Conservation (phyloP, 1,140 invertebrate species). For the Dufourea novaeangliae region DNA sequence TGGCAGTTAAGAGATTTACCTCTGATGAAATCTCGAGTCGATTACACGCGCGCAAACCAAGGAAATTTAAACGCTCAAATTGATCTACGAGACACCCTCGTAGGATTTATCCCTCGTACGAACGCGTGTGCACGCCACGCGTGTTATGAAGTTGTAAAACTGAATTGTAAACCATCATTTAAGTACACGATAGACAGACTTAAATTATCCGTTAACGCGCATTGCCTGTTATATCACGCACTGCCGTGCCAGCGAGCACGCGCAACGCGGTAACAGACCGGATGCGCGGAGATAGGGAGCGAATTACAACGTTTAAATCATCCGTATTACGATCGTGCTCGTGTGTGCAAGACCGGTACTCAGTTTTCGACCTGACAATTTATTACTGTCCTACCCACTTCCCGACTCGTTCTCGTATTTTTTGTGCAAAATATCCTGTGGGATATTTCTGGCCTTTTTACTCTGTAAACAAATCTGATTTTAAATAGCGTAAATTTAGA, state of each 20-base stretch:
- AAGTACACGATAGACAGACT: conserved; percentile 54
- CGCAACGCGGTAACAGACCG: conserved; percentile 54
- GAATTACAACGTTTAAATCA: conserved; percentile 63
- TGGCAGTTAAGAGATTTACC: too few relatives aligned
- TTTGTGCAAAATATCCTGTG: too few relatives aligned
- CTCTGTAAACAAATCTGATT: too few relatives aligned
- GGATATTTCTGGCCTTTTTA: too few relatives aligned
- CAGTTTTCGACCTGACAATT: conserved; percentile 16
- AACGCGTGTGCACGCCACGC: not conserved
- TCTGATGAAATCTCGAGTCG: too few relatives aligned
- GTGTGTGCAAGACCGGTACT: conserved; percentile 16
- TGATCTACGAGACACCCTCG: too few relatives aligned
- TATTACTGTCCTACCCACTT: too few relatives aligned
- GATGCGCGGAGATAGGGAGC: conserved; percentile 60
- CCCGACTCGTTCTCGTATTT: too few relatives aligned
- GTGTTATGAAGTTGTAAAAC: conserved; percentile 45
- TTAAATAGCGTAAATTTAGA: too few relatives aligned
- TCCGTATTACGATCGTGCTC: conserved; percentile 46
- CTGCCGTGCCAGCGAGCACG: conserved; percentile 40
- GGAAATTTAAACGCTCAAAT: not conserved
- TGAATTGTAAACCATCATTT: conserved; percentile 54
- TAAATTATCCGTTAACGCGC: conserved; percentile 63
- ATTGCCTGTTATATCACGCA: conserved; percentile 57
- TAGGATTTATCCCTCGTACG: not conserved
- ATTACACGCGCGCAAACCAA: not conserved